phyloP scores from a whole-genome alignment of 2,888 invertebrate species.

The Agrotis exclamationis region DNA sequence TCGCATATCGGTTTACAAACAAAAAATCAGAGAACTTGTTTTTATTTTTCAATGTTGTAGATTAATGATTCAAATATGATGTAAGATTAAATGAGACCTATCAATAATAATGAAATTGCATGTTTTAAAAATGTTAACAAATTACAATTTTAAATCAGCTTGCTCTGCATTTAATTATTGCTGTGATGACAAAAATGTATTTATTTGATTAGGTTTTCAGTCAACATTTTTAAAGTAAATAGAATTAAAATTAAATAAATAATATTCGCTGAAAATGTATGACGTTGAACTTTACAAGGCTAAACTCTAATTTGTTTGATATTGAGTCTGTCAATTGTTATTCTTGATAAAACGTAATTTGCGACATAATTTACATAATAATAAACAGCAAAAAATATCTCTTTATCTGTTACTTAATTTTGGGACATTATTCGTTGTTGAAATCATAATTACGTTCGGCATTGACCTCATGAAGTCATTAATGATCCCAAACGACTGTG shows the following conservation, averaged over 20 bases:
- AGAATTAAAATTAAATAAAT: neutral
- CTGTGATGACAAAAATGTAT: neutral
- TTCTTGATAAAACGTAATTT: slow-evolving; percentile 4
- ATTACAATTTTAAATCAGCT: neutral
- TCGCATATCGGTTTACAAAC: slow-evolving; percentile 5
- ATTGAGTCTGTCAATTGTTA: neutral
- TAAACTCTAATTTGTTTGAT: slow-evolving; percentile 2
- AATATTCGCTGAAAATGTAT: neutral
- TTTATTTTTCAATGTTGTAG: neutral
- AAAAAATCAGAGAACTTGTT: slow-evolving; percentile 12
- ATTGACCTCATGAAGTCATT: slow-evolving; percentile 53
- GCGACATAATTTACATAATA: slow-evolving; percentile 3
- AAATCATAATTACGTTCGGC: slow-evolving; percentile 55
- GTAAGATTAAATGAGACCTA: neutral
- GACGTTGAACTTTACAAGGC: too few relatives aligned
- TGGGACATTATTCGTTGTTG: slow-evolving; percentile 41
- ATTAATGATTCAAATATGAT: neutral
- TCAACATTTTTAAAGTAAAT: slow-evolving; percentile 1
- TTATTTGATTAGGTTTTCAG: neutral
- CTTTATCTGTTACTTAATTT: slow-evolving; percentile 39
- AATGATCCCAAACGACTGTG: slow-evolving; percentile 30
- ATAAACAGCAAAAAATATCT: neutral
- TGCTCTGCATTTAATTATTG: neutral
- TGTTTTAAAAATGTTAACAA: neutral
- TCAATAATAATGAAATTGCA: neutral